A percentile compares a stretch with the other conserved stretches of the same genome.
Evolutionary conservation across 2,797 vertebrate genomes (phyloP).

Genomic region (Karalla daura): DNA sequence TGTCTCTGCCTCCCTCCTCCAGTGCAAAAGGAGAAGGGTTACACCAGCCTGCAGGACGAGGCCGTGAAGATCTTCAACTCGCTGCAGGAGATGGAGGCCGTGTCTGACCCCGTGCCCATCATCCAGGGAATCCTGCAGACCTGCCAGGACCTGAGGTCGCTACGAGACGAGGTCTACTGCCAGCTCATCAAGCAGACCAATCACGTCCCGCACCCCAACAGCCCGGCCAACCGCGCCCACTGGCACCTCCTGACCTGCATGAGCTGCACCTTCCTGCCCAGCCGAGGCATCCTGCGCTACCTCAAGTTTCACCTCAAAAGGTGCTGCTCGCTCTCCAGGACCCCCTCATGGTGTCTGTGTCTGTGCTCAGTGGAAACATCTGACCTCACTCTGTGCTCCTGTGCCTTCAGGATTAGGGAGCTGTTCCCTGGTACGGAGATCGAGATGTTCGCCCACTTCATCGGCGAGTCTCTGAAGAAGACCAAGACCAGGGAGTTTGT

Average conservation of each 20-base stretch:
- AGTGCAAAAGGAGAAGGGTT: constrained; percentile 95
- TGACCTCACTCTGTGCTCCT: not conserved
- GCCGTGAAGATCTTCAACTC: constrained; percentile 96
- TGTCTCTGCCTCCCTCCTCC: constrained; percentile 1
- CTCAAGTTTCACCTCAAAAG: constrained; percentile 94
- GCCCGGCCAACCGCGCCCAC: constrained; percentile 88
- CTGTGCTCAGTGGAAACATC: not conserved
- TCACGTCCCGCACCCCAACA: constrained; percentile 91
- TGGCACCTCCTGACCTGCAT: constrained; percentile 95
- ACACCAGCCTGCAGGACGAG: constrained; percentile 94
- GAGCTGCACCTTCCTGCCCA: constrained; percentile 94
- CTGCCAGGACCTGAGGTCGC: constrained; percentile 90
- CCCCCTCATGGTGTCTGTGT: no score
- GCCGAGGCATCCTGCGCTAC: constrained; percentile 91
- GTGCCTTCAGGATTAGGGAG: constrained; percentile 86
- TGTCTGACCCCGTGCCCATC: constrained; percentile 92
- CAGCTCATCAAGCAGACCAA: constrained; percentile 97
- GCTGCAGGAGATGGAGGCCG: constrained; percentile 92
- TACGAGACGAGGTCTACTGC: constrained; percentile 93
- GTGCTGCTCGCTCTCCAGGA: constrained; percentile 63
- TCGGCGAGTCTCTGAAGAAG: constrained; percentile 90
- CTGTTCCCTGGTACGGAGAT: constrained; percentile 89
- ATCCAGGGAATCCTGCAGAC: constrained; percentile 95
- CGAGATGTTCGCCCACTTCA: constrained; percentile 89
- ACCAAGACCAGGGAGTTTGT: constrained; percentile 92